Base-by-base conservation (phyloP, 1,140 invertebrate species). In the Meloidogyne exigua region DNA sequence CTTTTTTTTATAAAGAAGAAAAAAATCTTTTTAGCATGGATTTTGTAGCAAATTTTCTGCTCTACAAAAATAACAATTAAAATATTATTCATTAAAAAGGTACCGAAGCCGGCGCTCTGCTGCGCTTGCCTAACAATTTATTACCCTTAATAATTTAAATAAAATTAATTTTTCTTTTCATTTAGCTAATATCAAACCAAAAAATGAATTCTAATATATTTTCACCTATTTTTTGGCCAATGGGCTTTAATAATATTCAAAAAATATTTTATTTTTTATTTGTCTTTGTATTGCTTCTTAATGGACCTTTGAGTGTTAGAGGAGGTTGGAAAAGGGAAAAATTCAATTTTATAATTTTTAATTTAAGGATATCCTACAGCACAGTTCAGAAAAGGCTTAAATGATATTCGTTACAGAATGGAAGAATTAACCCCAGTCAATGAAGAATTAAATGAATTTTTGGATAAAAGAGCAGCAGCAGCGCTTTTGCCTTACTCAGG, bases 381-480 rank as follows among this genome's bases (percentile, higher is more conserved):
- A 68, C 1, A n/a, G 7, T 18, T 36, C 13, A 68, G 66, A 13
- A 57, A 57, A 57, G 18, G 49, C 5, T 57, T 57, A 57, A 57
- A 57, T n/a, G 18, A 57, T n/a, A 57, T 57, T 57, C 49, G 49
- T 5, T 49, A 18, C 4, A 18, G 49, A 7, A 57, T 57, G 49
- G 18, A 57, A 57, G 49, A 57, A n/a, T n/a, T 57, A n/a, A n/a
- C 18, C 1, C 49, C 49, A 57, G 1, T 1, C 7, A 57, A 57
- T n/a, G 49, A 57, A n/a, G 49, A 57, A n/a, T 57, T 57, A n/a
- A 5, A 57, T 9, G 49, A 57, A 21, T 57, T 57, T 57, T 57
- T 62, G 72, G 57, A 62, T n/a, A 73, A 73, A 32, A 49, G 72
- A 39, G 49, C 49, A 57, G 72, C 71, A 9, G 65, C 66, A 1